A percentile compares a stretch with the other conserved stretches of the same genome.
Conservation (phyloP, 2,888 invertebrate species). For the Lithosia quadra region DNA sequence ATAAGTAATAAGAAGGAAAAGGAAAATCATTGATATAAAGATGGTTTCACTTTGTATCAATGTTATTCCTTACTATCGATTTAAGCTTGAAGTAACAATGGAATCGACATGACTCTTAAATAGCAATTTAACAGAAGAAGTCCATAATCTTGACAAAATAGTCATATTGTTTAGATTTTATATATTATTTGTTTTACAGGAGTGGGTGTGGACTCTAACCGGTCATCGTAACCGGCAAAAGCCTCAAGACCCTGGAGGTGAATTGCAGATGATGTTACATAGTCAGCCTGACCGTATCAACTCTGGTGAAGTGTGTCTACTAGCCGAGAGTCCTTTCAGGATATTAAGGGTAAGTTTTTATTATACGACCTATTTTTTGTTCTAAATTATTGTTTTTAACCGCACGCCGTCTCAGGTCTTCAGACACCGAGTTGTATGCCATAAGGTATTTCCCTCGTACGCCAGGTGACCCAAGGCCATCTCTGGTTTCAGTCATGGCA, state of each 20-base stretch:
- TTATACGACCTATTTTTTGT: neutral
- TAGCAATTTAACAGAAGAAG: neutral
- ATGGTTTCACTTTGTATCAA: no score
- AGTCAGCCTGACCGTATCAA: slow-evolving; percentile 60
- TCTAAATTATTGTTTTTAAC: neutral
- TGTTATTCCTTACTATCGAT: no score
- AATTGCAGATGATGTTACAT: slow-evolving; percentile 87
- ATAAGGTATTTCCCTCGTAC: no score
- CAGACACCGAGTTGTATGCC: no score
- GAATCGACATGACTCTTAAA: no score
- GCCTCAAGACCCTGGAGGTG: slow-evolving; percentile 73
- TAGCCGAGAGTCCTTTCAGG: slow-evolving; percentile 91
- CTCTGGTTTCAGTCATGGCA: no score
- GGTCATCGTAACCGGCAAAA: slow-evolving; percentile 63
- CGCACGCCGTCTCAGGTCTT: no score
- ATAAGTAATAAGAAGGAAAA: no score
- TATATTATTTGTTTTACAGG: slow-evolving; percentile 58
- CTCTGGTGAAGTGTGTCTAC: slow-evolving; percentile 89
- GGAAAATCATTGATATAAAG: no score
- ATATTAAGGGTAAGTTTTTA: slow-evolving; percentile 88
- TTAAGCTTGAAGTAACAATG: no score
- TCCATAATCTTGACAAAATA: neutral
- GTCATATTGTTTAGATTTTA: neutral
- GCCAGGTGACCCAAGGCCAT: no score
- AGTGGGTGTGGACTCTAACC: slow-evolving; percentile 75